Evolutionary conservation across 2,888 invertebrate species (phyloP).

Genomic region (Cerastoderma edule): DNA sequence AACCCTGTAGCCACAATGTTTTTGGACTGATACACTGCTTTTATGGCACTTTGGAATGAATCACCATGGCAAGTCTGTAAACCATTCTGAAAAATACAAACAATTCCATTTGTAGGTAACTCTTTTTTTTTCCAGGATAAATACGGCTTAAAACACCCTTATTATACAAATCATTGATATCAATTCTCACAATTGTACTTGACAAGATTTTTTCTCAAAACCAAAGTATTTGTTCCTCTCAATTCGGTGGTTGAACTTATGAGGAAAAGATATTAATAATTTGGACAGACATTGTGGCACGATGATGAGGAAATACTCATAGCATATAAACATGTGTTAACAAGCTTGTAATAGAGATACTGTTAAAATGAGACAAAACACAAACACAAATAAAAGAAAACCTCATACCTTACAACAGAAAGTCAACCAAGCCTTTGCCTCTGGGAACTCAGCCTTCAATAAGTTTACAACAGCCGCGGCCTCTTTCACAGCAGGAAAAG

Average conservation of each 20-base stretch:
- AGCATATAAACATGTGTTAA: background rate
- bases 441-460: constrained; percentile 90
- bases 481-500: constrained; percentile 93
- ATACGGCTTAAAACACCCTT: background rate
- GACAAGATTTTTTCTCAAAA: no score
- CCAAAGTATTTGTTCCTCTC: no score
- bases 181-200: no score
- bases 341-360: background rate
- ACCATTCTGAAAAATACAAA: constrained; percentile 85
- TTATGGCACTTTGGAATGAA: constrained; percentile 89
- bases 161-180: background rate
- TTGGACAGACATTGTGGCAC: no score
- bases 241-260: no score
- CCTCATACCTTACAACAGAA: constrained; percentile 92
- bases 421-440: constrained; percentile 92
- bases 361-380: no score
- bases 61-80: constrained; percentile 91
- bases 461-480: constrained; percentile 92
- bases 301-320: no score
- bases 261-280: no score
- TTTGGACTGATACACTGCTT: constrained; percentile 85
- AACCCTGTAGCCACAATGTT: constrained; percentile 94
- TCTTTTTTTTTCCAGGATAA: background rate
- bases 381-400: no score
- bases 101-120: no score